phyloP scores from a whole-genome alignment of 2,888 invertebrate genomes.

The Lasioglossum morio region DNA sequence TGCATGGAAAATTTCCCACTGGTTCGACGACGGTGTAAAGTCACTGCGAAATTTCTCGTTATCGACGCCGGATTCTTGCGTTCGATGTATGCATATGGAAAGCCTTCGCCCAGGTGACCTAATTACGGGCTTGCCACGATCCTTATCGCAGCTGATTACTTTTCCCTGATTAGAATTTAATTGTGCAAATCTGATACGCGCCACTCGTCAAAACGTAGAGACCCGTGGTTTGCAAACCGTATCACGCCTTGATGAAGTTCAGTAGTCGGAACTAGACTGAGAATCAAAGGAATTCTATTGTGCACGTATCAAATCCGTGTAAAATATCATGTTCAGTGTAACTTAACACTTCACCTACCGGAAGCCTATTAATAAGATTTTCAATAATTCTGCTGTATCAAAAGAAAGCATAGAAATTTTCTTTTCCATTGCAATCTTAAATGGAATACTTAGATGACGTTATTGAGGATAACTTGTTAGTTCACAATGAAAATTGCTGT shows the following conservation, averaged over 20 bases:
- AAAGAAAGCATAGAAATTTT: too few relatives aligned
- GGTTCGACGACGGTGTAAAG: conserved; percentile 30
- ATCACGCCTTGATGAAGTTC: too few relatives aligned
- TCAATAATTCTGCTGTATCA: too few relatives aligned
- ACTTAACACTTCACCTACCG: too few relatives aligned
- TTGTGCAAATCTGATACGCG: background rate
- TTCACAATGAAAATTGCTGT: too few relatives aligned
- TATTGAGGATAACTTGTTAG: too few relatives aligned
- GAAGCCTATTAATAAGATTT: too few relatives aligned
- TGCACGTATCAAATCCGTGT: background rate
- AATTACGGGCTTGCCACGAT: background rate
- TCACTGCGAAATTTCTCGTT: conserved; percentile 39
- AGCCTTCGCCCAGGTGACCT: background rate
- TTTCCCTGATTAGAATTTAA: conserved; percentile 1
- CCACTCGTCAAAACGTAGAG: background rate
- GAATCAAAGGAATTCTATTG: background rate
- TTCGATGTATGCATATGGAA: background rate
- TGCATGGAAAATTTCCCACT: conserved; percentile 60
- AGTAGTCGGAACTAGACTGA: background rate
- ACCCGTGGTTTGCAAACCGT: background rate
- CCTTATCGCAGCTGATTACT: background rate
- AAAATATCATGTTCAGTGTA: background rate
- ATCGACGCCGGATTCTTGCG: conserved; percentile 29
- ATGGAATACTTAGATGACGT: too few relatives aligned
- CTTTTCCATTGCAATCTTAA: too few relatives aligned